Base-by-base conservation (phyloP, 2,888 invertebrate genomes). In the Heliconius ismenius region DNA sequence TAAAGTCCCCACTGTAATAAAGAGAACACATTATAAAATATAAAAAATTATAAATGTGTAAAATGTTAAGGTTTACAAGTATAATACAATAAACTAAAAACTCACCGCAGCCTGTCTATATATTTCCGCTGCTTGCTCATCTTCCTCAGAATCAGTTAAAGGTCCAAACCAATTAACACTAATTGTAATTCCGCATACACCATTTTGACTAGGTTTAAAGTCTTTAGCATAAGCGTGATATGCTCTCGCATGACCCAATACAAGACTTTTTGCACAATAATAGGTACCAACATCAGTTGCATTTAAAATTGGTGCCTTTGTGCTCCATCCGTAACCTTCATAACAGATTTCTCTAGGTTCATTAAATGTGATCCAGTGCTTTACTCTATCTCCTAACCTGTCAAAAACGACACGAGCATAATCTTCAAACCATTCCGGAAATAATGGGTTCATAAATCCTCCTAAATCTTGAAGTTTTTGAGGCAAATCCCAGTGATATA, bases 341-440 rank as follows among this genome's bases (percentile, higher is more conserved):
- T 82, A 85, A 73, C 91, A 92, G 69, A 89, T 87, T 79, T 90
- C 87, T 78, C 86, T 88, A 0, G 95, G 95, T 81, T 96, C 95
- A 81, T 96, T 95, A 77, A 95, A 92, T 0, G 95, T 95, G 24
- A 95, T 93, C 95, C 95, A 96, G 15, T 87, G 83, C 82, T 95
- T 94, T 0, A 93, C 95, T 78, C 94, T 88, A 78, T 95, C 94
- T 9, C 95, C 95, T 78, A 93, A 95, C 43, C 84, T 83, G 63
- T 87, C 82, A 80, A 86, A 95, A 0, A 88, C 88, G 36, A 94
- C 86, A 28, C 90, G 85, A 0, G 95, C 94, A 81, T 95, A 95
- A 26, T 92, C 91, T 75, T 89, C 90, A 76, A 94, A 95, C 90
- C 95, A 94, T 62, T 91, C 88, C 0, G 91, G 82, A 65, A 95